Evolutionary conservation across 2,888 invertebrate species (phyloP).

Genomic region (Abrostola triplasia): DNA sequence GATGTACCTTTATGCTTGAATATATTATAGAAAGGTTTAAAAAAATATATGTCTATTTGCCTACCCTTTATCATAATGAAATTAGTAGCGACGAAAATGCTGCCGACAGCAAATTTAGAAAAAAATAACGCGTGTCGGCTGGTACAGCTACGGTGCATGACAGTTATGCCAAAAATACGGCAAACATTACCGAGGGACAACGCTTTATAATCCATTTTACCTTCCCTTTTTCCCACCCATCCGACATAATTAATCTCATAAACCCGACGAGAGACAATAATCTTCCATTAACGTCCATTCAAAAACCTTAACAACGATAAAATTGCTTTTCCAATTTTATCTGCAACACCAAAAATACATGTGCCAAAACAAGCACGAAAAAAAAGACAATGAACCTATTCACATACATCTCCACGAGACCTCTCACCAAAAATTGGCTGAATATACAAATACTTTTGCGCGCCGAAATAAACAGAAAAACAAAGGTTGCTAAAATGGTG

Average conservation of each 20-base stretch:
- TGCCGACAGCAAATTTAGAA: no score
- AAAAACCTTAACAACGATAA: neutral
- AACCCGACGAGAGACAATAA: neutral
- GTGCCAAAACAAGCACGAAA: constrained; percentile 12
- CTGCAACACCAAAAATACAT: constrained; percentile 8
- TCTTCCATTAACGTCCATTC: neutral
- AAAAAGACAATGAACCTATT: constrained; percentile 40
- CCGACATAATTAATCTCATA: neutral
- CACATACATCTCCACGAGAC: constrained; percentile 41
- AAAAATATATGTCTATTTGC: no score
- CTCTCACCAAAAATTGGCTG: constrained; percentile 53
- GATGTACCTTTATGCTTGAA: no score
- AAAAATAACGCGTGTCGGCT: no score
- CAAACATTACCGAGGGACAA: neutral
- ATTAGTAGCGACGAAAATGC: no score
- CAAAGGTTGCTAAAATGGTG: constrained; percentile 45
- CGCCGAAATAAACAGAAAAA: constrained; percentile 48
- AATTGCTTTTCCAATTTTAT: neutral
- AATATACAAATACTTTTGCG: constrained; percentile 55
- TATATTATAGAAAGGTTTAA: no score
- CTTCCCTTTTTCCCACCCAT: neutral
- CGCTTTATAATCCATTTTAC: neutral
- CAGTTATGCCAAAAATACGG: neutral
- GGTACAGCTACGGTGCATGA: neutral
- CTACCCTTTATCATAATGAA: no score